Evolutionary conservation across 1,140 invertebrate species (phyloP), one percentile per base, ranked within the genome.

Genomic region (Zaprionus nigranus): DNA sequence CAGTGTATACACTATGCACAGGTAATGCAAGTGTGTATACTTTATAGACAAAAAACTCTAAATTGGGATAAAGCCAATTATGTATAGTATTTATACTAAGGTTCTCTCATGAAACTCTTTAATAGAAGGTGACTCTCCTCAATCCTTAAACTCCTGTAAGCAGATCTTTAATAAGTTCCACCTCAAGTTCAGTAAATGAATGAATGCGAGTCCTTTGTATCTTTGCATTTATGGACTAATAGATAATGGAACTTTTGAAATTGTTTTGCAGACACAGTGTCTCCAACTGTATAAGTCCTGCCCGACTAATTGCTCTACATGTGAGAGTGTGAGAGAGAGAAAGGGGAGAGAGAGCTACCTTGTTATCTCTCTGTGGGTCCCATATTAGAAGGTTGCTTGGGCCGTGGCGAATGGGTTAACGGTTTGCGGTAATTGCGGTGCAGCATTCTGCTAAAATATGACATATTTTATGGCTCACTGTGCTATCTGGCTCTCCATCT

Each of bases 391-490:
- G 46, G 9, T 46, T 46, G 40, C 20, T 11, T 24, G 12, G 20
- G 20, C 46, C 90, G 74, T 91, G 70, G 51, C 76, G 79, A 91
- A 91, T 91, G 90, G 86, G 78, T 91, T 91, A 83, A 91, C 91
- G 40, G 40, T 46, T 46, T 46, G 17, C 40, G 86, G 81, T 87
- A 91, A 91, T 91, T 75, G 78, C 76, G 69, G 4, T 80, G 80
- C 84, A 87, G 67, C 84, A 87, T 88, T 87, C 88, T 79, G 84
- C 67, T 91, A 91, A 91, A 87, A 91, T 91, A 91, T 91, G 90
- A 91, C 90, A 91, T 91, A 91, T 91, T 91, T 91, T 91, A 91
- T 91, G 80, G 77, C 81, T 90, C 90, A 90, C 34, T 79, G 74
- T 63, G 77, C 77, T 91, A 87, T 91, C 83, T 83, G 34, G 53